phyloP scores from a whole-genome alignment of 64 coral and sea anemone genomes.

The Montipora foliosa region DNA sequence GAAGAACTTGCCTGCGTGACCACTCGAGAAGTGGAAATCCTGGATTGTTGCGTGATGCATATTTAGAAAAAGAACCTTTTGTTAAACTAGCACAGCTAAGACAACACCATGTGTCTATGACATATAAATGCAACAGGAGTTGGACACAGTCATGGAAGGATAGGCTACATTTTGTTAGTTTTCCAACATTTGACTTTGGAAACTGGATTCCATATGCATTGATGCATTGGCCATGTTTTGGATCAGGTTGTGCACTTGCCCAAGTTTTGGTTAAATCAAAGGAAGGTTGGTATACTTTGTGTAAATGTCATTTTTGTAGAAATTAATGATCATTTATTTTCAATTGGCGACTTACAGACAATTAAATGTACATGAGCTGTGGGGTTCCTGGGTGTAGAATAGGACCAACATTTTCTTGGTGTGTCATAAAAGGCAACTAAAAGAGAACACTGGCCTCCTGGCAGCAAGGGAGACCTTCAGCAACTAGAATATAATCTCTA shows the following conservation, averaged over 20 bases:
- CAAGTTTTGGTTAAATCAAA: conserved; percentile 88
- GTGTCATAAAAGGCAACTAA: too few relatives aligned
- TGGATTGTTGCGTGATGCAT: neutral
- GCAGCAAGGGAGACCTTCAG: too few relatives aligned
- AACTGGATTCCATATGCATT: conserved; percentile 96
- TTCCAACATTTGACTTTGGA: conserved; percentile 84
- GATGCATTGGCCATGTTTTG: conserved; percentile 96
- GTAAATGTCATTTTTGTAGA: neutral
- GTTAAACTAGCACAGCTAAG: conserved; percentile 24
- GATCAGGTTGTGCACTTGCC: conserved; percentile 87
- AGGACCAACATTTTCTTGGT: too few relatives aligned
- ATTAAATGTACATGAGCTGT: too few relatives aligned
- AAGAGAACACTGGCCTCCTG: too few relatives aligned
- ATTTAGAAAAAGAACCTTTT: conserved; percentile 71
- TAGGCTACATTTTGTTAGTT: conserved; percentile 84
- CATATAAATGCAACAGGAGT: conserved; percentile 34
- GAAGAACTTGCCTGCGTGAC: conserved; percentile 1
- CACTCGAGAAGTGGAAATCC: neutral
- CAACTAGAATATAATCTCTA: too few relatives aligned
- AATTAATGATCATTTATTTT: too few relatives aligned
- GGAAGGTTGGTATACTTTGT: conserved; percentile 49
- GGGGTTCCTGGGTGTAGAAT: too few relatives aligned
- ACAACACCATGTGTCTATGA: neutral
- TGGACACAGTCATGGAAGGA: conserved; percentile 71
- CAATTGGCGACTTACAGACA: too few relatives aligned